These are phyloP conservation scores for Cirrhinus mrigala DNA, from an alignment of 2,797 vertebrate species.

Conservation along the genomic window DNA sequence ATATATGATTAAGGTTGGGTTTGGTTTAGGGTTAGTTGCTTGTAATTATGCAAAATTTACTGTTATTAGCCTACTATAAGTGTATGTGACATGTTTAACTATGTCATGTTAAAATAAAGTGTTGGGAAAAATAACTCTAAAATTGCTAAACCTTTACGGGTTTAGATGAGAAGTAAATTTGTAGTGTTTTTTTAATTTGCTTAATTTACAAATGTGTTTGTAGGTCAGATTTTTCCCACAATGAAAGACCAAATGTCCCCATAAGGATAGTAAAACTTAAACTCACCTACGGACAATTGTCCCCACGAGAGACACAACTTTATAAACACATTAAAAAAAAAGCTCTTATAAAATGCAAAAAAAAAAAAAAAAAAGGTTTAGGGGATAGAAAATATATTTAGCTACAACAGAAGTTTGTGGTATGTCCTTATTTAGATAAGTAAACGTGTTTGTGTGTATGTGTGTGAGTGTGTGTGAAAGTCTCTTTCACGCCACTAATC, in stretches of 20 bases:
- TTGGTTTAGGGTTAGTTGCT: background rate
- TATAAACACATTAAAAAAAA: background rate
- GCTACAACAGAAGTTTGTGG: background rate
- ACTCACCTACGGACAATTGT: background rate
- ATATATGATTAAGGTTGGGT: background rate
- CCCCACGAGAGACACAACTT: background rate
- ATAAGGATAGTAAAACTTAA: background rate
- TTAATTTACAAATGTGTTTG: background rate
- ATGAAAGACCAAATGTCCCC: background rate
- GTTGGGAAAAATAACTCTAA: background rate
- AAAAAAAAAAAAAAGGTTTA: background rate
- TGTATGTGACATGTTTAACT: background rate
- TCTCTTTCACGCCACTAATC: conserved; percentile 32
- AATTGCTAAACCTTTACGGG: background rate
- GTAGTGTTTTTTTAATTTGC: background rate
- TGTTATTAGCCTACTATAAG: background rate
- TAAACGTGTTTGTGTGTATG: conserved; percentile 48
- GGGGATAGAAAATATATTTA: background rate
- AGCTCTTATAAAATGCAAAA: background rate
- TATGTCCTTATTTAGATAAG: conserved; percentile 11
- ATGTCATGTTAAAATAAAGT: background rate
- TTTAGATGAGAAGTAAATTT: background rate
- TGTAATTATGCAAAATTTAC: background rate
- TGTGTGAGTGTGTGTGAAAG: conserved; percentile 33
- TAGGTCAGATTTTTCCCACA: background rate